Conservation (phyloP, 2,888 invertebrate genomes). For the Lissocephala sabroskyi region DNA sequence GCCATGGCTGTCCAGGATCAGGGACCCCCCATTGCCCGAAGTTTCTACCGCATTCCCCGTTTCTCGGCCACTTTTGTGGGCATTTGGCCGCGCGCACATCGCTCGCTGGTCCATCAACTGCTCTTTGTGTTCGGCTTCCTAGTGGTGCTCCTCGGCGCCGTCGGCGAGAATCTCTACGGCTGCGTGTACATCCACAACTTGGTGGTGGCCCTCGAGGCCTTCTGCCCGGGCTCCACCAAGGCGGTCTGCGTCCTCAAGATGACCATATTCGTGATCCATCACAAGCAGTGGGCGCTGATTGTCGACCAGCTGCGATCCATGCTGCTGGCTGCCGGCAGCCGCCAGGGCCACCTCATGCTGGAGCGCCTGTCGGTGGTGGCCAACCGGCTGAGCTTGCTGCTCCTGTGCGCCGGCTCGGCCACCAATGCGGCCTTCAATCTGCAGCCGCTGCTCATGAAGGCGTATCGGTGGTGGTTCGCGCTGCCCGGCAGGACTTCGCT, state of each 20-base stretch:
- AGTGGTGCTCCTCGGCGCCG: slow-evolving; percentile 54
- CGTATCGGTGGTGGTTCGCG: slow-evolving; percentile 33
- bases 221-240: slow-evolving; percentile 67
- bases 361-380: slow-evolving; percentile 41
- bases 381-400: slow-evolving; percentile 38
- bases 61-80: slow-evolving; percentile 55
- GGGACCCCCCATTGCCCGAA: slow-evolving; percentile 30
- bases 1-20: no score
- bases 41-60: slow-evolving; percentile 59
- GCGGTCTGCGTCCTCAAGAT: slow-evolving; percentile 64
- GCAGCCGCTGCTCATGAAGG: slow-evolving; percentile 52
- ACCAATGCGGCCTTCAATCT: slow-evolving; percentile 57
- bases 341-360: slow-evolving; percentile 38
- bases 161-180: slow-evolving; percentile 62
- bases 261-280: slow-evolving; percentile 49
- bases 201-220: slow-evolving; percentile 64
- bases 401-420: slow-evolving; percentile 45
- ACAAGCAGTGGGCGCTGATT: slow-evolving; percentile 44
- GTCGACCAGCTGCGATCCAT: slow-evolving; percentile 41
- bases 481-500: slow-evolving; percentile 42
- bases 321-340: slow-evolving; percentile 8
- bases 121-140: slow-evolving; percentile 44
- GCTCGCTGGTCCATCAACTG: slow-evolving; percentile 31
- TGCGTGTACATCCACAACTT: slow-evolving; percentile 49
- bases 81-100: slow-evolving; percentile 58